Evolutionary conservation across 2,888 invertebrate species (phyloP), one percentile per base, ranked within the genome.

Genomic region (Pachliopta kotzebuea): DNA sequence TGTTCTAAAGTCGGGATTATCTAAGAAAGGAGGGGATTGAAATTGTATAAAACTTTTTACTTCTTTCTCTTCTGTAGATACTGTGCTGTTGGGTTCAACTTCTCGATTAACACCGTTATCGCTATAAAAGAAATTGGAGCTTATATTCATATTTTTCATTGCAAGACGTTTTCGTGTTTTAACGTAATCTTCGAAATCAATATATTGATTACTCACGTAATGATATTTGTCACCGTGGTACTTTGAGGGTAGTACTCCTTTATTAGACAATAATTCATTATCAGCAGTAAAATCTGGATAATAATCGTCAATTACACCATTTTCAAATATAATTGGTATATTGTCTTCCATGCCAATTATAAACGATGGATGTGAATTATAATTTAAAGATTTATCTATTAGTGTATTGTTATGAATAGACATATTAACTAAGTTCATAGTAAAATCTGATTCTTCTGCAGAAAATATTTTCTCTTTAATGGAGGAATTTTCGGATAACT

Each of bases 241-340:
- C 66, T 78, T 78, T 67, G 74, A 71, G 0, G 77, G 21, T 45
- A n/a, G 7, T n/a, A 21, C 50, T 61, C 79, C 80, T 69, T 81
- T 82, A 42, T 76, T 76, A 52, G 76, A 61, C n/a, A 61, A 76
- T 4, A 71, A 73, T 11, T 74, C 69, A 63, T 77, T 82, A 17
- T 85, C 85, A 37, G 66, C 70, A 37, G 75, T 76, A 52, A 90
- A 90, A 60, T 82, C 75, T 0, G 90, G 90, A 60, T 86, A 89
- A 61, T 89, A 90, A 63, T 90, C 89, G 6, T 84, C 79, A 6
- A 79, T 69, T 2, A 83, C 70, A 21, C 75, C 74, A 59, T 83
- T 77, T 17, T 73, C 67, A 62, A 69, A 73, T 14, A 76, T 67
- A 59, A 71, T 72, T 23, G 75, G 72, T n/a, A 80, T 62, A 42